These are phyloP conservation scores for Rhineura floridana DNA, from an alignment of 2,113 vertebrate species.

Conservation along the genomic window DNA sequence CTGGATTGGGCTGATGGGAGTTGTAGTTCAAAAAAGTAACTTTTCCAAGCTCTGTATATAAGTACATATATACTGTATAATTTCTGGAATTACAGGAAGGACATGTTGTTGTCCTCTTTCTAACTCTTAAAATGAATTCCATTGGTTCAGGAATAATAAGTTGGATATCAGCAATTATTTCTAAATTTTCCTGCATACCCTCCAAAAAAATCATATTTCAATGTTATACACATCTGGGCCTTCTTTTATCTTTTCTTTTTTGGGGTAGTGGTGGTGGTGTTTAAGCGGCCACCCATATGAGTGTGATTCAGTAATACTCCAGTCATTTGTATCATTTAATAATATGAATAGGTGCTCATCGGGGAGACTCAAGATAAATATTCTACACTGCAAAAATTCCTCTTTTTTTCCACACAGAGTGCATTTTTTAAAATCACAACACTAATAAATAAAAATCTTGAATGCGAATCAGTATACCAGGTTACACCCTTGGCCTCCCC, in stretches of 20 bases:
- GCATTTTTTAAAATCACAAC: not conserved
- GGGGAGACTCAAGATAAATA: not conserved
- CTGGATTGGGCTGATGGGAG: no score
- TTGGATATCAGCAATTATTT: not conserved
- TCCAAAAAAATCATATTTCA: no score
- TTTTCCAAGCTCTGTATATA: no score
- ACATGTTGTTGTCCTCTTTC: not conserved
- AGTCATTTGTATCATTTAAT: not conserved
- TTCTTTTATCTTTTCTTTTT: no score
- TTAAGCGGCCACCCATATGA: no score
- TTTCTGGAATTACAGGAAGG: not conserved
- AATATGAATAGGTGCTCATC: not conserved
- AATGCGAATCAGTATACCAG: not conserved
- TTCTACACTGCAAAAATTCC: not conserved
- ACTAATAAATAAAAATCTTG: constrained; percentile 21
- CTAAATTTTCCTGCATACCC: no score
- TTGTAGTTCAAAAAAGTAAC: no score
- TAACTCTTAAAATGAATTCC: not conserved
- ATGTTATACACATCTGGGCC: no score
- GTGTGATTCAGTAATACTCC: no score
- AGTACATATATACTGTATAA: no score
- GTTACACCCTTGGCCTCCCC: constrained; percentile 25
- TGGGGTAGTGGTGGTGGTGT: no score
- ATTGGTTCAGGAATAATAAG: not conserved
- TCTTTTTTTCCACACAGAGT: not conserved